phyloP scores from a whole-genome alignment of 2,113 vertebrate species.

The Chlamydotis undulata region DNA sequence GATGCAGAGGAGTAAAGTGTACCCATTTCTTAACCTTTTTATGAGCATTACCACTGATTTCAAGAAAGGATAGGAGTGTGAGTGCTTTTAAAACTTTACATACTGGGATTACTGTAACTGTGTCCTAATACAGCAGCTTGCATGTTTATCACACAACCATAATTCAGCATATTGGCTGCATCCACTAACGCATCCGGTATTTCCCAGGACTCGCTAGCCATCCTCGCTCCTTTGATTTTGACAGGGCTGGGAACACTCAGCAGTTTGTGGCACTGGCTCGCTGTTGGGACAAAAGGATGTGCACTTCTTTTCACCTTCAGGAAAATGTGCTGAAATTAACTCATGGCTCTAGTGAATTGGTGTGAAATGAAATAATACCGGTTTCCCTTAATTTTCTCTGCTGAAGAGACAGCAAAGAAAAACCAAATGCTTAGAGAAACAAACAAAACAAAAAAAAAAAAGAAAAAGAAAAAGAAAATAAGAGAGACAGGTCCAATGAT shows the following conservation, averaged over 20 bases:
- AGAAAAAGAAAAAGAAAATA: background rate
- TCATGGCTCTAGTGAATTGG: constrained; percentile 45
- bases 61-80: background rate
- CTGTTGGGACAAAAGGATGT: constrained; percentile 39
- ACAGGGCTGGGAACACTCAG: constrained; percentile 40
- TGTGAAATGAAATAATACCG: constrained; percentile 17
- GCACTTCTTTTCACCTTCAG: constrained; percentile 46
- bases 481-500: background rate
- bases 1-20: background rate
- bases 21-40: constrained; percentile 15
- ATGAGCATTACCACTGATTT: background rate
- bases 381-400: constrained; percentile 10
- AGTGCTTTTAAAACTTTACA: constrained; percentile 43
- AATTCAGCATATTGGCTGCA: constrained; percentile 23
- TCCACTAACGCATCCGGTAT: background rate
- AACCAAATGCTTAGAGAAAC: background rate
- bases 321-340: constrained; percentile 41
- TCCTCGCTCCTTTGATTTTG: constrained; percentile 37
- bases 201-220: background rate
- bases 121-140: constrained; percentile 2
- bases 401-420: background rate
- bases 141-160: background rate
- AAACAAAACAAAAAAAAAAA: background rate
- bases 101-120: background rate
- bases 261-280: background rate